phyloP scores from a whole-genome alignment of 64 coral and sea anemone species.

The Astreopora myriophthalma region DNA sequence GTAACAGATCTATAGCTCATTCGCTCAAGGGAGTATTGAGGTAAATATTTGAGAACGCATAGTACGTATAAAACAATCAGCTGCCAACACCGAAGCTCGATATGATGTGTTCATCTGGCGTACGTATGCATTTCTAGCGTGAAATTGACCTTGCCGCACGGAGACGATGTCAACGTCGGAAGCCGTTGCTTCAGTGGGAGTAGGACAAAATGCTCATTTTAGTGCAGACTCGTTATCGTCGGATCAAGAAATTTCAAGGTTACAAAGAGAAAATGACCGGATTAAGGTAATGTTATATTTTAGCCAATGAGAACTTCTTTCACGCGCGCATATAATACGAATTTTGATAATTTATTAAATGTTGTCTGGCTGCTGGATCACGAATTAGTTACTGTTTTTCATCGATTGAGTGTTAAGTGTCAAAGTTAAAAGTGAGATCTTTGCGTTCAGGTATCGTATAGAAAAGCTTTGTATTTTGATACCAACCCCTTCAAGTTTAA shows the following conservation, averaged over 20 bases:
- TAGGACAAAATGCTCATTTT: not conserved
- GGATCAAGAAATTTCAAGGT: not conserved
- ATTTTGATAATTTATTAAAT: too few relatives aligned
- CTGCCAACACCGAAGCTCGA: not conserved
- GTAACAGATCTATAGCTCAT: not conserved
- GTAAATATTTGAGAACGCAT: conserved; percentile 21
- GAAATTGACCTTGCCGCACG: not conserved
- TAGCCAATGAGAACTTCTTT: not conserved
- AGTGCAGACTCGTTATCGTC: not conserved
- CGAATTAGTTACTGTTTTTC: too few relatives aligned
- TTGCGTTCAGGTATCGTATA: not conserved
- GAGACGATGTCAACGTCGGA: not conserved
- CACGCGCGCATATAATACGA: not conserved
- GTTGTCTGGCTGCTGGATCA: too few relatives aligned
- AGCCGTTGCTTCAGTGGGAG: not conserved
- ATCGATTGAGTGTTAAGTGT: too few relatives aligned
- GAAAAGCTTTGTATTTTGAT: not conserved
- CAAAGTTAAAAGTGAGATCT: not conserved
- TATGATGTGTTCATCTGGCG: not conserved
- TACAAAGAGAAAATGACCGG: not conserved
- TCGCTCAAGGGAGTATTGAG: not conserved
- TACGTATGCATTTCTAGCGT: not conserved
- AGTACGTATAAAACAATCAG: not conserved
- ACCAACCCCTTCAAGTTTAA: too few relatives aligned
- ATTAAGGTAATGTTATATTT: not conserved